Conservation (phyloP, 1,140 invertebrate genomes). For the Andrena cerasifolii region DNA sequence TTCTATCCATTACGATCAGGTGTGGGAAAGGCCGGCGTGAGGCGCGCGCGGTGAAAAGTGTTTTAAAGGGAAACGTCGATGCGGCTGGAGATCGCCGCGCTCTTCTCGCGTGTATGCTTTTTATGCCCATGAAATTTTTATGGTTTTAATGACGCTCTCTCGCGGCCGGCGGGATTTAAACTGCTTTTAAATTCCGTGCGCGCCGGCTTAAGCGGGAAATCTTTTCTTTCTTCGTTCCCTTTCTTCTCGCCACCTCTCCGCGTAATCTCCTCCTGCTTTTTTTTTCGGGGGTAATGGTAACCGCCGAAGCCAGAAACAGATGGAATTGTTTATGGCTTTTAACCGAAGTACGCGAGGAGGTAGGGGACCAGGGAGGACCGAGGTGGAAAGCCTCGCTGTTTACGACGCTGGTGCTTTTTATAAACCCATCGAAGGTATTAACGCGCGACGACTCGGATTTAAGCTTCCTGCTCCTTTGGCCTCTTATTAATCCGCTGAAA, state of each 20-base stretch:
- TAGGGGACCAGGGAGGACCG: background rate
- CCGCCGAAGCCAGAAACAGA: slow-evolving; percentile 9
- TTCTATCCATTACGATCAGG: slow-evolving; percentile 63
- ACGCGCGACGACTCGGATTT: no score
- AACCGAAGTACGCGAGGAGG: background rate
- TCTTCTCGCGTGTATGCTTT: slow-evolving; percentile 13
- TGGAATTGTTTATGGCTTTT: slow-evolving; percentile 36
- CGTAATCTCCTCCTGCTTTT: no score
- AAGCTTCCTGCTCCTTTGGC: slow-evolving; percentile 9
- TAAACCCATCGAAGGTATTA: slow-evolving; percentile 19
- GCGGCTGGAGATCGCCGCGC: slow-evolving; percentile 27
- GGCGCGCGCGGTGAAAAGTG: slow-evolving; percentile 58
- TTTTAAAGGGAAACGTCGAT: slow-evolving; percentile 63
- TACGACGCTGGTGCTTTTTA: background rate
- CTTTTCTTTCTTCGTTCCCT: background rate
- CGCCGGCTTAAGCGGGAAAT: slow-evolving; percentile 28
- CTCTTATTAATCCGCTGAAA: no score
- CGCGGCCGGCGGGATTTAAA: slow-evolving; percentile 42
- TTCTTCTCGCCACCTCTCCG: background rate
- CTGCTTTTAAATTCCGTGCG: slow-evolving; percentile 45
- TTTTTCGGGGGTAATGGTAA: slow-evolving; percentile 11
- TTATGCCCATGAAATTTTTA: slow-evolving; percentile 49
- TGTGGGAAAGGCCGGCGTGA: slow-evolving; percentile 34
- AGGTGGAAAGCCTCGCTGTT: background rate
- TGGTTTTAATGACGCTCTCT: slow-evolving; percentile 50